A percentile compares a stretch with the other conserved stretches of the same genome.
Conservation (phyloP, 2,888 invertebrate genomes). For the Piscicola geometra region DNA sequence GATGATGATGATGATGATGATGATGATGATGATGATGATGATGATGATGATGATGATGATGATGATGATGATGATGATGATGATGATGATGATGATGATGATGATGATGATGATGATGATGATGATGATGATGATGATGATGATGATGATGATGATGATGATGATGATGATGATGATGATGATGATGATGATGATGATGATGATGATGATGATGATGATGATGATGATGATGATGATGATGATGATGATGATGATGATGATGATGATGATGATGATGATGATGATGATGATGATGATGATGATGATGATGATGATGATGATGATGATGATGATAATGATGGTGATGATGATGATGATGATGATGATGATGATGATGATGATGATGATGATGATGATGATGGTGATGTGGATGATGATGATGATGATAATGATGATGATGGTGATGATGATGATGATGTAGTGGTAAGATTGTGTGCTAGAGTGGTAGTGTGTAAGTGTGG, state of each 20-base stretch:
- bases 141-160: slow-evolving; percentile 17
- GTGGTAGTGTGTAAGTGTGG: too few species aligned
- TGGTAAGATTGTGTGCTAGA: too few species aligned
- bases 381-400: slow-evolving; percentile 30
- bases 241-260: slow-evolving; percentile 40
- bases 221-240: slow-evolving; percentile 27
- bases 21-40: slow-evolving; percentile 34
- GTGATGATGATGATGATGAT: slow-evolving; percentile 23
- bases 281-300: slow-evolving; percentile 37
- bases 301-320: slow-evolving; percentile 37
- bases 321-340: slow-evolving; percentile 33
- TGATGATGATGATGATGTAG: slow-evolving; percentile 5
- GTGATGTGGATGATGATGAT: slow-evolving; percentile 27
- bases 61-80: slow-evolving; percentile 33
- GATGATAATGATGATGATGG: slow-evolving; percentile 15
- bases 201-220: slow-evolving; percentile 20
- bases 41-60: slow-evolving; percentile 27
- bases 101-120: slow-evolving; percentile 28
- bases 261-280: slow-evolving; percentile 36
- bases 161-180: slow-evolving; percentile 23
- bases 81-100: slow-evolving; percentile 27
- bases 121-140: slow-evolving; percentile 18
- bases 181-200: slow-evolving; percentile 19
- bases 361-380: slow-evolving; percentile 32
- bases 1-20: slow-evolving; percentile 35